Percentiles rank a stretch among this genome's conserved stretches.
These are phyloP conservation scores for Galbula dea DNA, from an alignment of 2,113 vertebrate species.

Conservation along the genomic window DNA sequence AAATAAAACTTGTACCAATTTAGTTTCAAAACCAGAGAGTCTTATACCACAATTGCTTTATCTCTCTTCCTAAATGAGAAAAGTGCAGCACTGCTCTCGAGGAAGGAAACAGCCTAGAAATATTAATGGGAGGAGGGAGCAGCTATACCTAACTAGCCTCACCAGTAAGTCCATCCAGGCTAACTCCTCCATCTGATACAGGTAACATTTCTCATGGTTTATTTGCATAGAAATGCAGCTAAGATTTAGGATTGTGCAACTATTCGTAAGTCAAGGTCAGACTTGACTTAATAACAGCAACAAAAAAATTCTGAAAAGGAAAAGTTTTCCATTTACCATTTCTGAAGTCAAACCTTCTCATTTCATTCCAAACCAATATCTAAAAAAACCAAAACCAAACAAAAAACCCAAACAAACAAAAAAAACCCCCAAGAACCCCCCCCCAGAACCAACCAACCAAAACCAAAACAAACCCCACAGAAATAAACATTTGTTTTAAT, in stretches of 20 bases:
- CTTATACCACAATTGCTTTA: neutral
- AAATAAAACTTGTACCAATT: neutral
- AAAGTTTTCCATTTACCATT: neutral
- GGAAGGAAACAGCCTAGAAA: neutral
- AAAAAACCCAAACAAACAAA: no score
- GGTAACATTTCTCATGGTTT: neutral
- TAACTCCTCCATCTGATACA: neutral
- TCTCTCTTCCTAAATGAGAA: fast-evolving
- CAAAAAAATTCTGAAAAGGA: neutral
- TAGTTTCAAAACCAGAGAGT: neutral
- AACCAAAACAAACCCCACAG: no score
- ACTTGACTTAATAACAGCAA: neutral
- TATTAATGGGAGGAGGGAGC: neutral
- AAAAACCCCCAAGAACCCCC: no score
- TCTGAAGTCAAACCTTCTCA: neutral
- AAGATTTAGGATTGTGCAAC: neutral
- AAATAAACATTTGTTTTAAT: no score
- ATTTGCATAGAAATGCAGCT: conserved; percentile 20
- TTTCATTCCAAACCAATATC: neutral
- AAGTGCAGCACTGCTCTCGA: neutral
- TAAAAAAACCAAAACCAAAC: neutral
- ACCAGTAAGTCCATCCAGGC: neutral
- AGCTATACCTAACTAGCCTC: neutral
- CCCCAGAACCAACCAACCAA: no score
- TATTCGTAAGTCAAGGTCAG: neutral